Conservation (phyloP, 2,888 invertebrate species). For the Epirrhoe alternata region DNA sequence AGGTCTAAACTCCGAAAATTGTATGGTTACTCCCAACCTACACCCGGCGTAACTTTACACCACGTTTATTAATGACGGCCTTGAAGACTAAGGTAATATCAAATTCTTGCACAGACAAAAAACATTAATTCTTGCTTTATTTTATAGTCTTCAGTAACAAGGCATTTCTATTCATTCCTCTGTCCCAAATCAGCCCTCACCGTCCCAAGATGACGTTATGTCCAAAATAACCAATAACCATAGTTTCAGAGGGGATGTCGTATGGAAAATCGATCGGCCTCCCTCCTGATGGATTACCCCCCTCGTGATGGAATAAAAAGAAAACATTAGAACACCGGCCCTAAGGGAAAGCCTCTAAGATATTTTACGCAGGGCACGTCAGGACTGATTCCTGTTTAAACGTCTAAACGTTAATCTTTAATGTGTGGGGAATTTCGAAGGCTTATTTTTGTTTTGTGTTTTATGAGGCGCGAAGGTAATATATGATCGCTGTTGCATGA, state of each 20-base stretch:
- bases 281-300: constrained; percentile 74
- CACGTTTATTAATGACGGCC: too few relatives aligned
- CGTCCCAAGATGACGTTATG: constrained; percentile 64
- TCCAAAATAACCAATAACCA: constrained; percentile 79
- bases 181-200: constrained; percentile 57
- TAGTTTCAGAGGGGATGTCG: constrained; percentile 73
- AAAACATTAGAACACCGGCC: constrained; percentile 76
- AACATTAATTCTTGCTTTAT: neutral
- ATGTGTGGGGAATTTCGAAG: constrained; percentile 46
- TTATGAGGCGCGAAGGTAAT: constrained; percentile 1
- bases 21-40: too few relatives aligned
- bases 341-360: constrained; percentile 67
- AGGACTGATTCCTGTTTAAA: constrained; percentile 64
- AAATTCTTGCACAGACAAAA: too few relatives aligned
- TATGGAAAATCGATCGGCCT: constrained; percentile 73
- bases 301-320: constrained; percentile 78
- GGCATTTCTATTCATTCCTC: constrained; percentile 44
- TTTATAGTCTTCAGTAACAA: constrained; percentile 1
- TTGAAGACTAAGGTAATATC: too few relatives aligned
- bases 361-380: constrained; percentile 72
- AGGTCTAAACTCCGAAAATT: too few relatives aligned
- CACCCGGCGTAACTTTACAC: too few relatives aligned
- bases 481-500: neutral
- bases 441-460: constrained; percentile 27
- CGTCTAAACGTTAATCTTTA: constrained; percentile 62